Evolutionary conservation across 2,888 invertebrate species (phyloP), one percentile per base, ranked within the genome.

Genomic region (Eilema griseolum): DNA sequence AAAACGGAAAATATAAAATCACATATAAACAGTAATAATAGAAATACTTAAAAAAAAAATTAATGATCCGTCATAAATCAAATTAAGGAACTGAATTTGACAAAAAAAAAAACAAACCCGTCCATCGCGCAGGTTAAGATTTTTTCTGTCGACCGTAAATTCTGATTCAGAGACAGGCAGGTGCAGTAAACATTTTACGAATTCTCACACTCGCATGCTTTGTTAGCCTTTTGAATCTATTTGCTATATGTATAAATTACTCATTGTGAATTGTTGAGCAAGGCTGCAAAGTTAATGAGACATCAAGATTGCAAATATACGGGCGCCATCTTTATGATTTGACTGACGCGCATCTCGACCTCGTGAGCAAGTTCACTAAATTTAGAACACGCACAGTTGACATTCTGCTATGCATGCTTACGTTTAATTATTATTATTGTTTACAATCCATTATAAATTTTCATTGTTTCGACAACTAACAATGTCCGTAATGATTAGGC

Each of bases 311-410:
- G 89, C 87, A 85, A 88, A 85, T 87, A 87, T 88, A 88, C 89
- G 89, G 90, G 86, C 92, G 91, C 90, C 91, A 91, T 92, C 90
- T 92, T 92, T 87, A 87, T 85, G 83, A 88, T 89, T 88, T 88
- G 86, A 87, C 88, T 90, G 89, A 89, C 89, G 90, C 88, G 88
- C 87, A 86, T 85, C 84, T 78, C 87, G 87, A 88, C 89, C 90
- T 90, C 90, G 90, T 87, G 86, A 88, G 85, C 88, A 88, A 89
- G 88, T 90, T 90, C 89, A 90, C 88, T 91, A 90, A 90, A 88
- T 89, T 91, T 90, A 90, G 89, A 91, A 87, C 86, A 82, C 82
- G 72, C 86, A 82, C 82, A 71, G 85, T 88, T 89, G 89, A 88
- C 88, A 90, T 86, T 88, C 84, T 80, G 79, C 28, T 60, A 61